These are phyloP conservation scores for Andrena dorsata DNA, from an alignment of 2,888 invertebrate genomes.

Conservation along the genomic window DNA sequence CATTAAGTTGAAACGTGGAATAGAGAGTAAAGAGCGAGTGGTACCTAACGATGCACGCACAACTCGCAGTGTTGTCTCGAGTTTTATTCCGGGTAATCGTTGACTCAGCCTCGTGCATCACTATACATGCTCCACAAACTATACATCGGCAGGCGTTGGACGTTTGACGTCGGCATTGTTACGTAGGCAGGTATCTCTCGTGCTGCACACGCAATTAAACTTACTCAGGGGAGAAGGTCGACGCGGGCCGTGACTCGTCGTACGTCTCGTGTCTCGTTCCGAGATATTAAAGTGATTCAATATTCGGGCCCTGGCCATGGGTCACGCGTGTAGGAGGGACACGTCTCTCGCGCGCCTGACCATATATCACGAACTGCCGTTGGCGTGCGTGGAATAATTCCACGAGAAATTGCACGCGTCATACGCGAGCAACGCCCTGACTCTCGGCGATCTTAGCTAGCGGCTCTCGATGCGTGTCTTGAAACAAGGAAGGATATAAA, in stretches of 20 bases:
- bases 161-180: background rate
- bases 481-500: conserved; percentile 54
- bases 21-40: too few species aligned
- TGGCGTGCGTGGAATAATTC: conserved; percentile 76
- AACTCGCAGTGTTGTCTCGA: too few species aligned
- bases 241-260: conserved; percentile 29
- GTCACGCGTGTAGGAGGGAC: conserved; percentile 77
- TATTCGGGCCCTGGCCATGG: conserved; percentile 76
- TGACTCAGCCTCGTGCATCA: too few species aligned
- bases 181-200: conserved; percentile 14
- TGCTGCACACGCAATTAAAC: background rate
- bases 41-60: too few species aligned
- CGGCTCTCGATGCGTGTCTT: conserved; percentile 43
- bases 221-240: conserved; percentile 23
- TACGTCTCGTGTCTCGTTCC: conserved; percentile 68
- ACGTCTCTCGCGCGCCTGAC: conserved; percentile 69
- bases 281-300: conserved; percentile 78
- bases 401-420: conserved; percentile 66
- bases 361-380: conserved; percentile 76
- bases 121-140: background rate
- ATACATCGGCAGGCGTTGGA: background rate
- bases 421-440: conserved; percentile 62
- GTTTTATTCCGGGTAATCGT: too few species aligned
- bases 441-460: conserved; percentile 43
- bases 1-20: too few species aligned